Percentiles rank a stretch among this genome's conserved stretches.
Conservation (phyloP, 2,797 vertebrate genomes). For the Thunnus albacares region DNA sequence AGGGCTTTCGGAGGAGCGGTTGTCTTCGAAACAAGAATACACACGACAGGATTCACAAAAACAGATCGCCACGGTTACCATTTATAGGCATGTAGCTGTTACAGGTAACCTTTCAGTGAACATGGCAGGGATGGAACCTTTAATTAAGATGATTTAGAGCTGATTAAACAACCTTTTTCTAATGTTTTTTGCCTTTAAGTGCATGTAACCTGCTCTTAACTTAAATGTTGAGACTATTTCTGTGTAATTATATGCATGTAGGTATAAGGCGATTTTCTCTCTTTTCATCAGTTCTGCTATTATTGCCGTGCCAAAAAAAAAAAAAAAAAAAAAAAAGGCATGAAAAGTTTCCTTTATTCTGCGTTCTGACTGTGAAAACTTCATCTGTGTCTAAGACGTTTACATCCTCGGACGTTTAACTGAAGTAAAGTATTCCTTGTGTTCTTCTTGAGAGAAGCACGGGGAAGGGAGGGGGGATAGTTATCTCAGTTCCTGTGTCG, state of each 20-base stretch:
- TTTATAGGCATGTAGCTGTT: not conserved
- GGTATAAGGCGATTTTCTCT: too few species aligned
- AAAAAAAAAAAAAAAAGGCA: too few species aligned
- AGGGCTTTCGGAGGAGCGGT: not conserved
- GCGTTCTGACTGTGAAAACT: too few species aligned
- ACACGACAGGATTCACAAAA: not conserved
- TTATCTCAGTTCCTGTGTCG: constrained; percentile 35
- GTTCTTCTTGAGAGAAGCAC: constrained; percentile 2
- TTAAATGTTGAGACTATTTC: too few species aligned
- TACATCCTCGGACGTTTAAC: not conserved
- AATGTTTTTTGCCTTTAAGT: too few species aligned
- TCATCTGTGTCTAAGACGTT: not conserved
- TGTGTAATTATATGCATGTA: too few species aligned
- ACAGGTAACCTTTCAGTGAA: constrained; percentile 25
- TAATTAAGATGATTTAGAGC: not conserved
- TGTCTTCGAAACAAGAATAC: constrained; percentile 19
- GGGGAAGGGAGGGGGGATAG: not conserved
- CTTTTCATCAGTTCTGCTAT: too few species aligned
- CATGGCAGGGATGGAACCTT: not conserved
- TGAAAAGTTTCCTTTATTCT: too few species aligned
- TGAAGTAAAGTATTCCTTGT: not conserved
- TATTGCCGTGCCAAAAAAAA: too few species aligned
- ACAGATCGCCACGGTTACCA: not conserved
- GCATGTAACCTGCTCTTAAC: too few species aligned
- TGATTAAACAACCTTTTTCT: too few species aligned